Evolutionary conservation across 2,888 invertebrate species (phyloP).

Genomic region (Pheosia tremula): DNA sequence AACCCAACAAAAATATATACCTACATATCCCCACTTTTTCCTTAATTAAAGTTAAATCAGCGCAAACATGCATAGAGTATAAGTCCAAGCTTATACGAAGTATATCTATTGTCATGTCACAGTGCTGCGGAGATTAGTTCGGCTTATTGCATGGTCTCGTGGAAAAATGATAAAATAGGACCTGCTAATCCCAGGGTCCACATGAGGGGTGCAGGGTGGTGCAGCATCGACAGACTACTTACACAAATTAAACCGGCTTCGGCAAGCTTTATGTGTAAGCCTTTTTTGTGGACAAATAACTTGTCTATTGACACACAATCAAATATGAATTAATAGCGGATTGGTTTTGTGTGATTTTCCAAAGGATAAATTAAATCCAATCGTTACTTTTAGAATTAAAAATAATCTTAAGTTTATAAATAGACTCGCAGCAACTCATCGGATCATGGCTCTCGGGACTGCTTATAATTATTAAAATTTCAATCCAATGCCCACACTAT

Average conservation of each 20-base stretch:
- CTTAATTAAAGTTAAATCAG: slow-evolving; percentile 41
- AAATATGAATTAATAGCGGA: too few species aligned
- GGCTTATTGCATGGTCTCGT: slow-evolving; percentile 54
- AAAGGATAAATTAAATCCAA: too few species aligned
- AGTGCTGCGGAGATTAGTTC: slow-evolving; percentile 47
- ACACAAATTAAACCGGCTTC: slow-evolving; percentile 29
- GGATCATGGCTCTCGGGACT: too few species aligned
- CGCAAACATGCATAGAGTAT: slow-evolving; percentile 38
- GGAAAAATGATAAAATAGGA: slow-evolving; percentile 52
- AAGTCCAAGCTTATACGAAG: slow-evolving; percentile 45
- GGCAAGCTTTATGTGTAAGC: not conserved
- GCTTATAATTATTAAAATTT: too few species aligned
- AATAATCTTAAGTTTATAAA: too few species aligned
- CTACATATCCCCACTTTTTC: slow-evolving; percentile 4
- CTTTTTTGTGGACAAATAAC: not conserved
- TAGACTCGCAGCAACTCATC: too few species aligned
- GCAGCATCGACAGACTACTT: slow-evolving; percentile 54
- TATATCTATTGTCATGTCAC: slow-evolving; percentile 57
- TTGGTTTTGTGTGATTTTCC: too few species aligned
- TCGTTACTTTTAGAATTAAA: too few species aligned
- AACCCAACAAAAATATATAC: too few species aligned
- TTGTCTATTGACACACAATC: too few species aligned
- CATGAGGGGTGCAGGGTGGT: slow-evolving; percentile 18
- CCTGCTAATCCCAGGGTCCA: slow-evolving; percentile 42
- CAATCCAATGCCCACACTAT: too few species aligned